Base-by-base conservation (phyloP, 1,140 invertebrate species). In the Papilio helenus region DNA sequence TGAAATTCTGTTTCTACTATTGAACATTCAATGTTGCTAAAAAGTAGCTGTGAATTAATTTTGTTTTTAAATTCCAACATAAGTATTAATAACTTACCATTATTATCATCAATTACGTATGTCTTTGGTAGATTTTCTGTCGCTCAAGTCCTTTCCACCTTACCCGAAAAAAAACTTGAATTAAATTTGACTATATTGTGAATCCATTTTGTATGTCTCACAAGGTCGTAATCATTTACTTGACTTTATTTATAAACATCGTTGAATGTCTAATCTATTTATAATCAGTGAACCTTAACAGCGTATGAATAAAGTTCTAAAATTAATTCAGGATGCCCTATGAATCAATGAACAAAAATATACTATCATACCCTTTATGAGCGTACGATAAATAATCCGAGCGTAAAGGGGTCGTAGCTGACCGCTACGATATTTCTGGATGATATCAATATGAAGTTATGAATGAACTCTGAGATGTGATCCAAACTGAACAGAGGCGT, bases 331-430 rank as follows among this genome's bases (percentile, higher is more conserved):
- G 12, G n/a, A 12, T 34, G 26, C 61, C 61, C 26, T 68, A 68
- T 68, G 23, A 68, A 68, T 65, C 61, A 65, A 65, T 68, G 61
- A 29, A 18, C 23, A 68, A 68, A 68, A 68, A 68, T 61, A 61
- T 29, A 68, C 26, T 16, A 29, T 29, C 10, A 3, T 29, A 68
- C 61, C 61, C 26, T 68, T 68, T 68, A 29, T 68, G 26, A 65
- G 29, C 34, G n/a, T 16, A 12, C 61, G 34, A 68, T 68, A 68
- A 68, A 68, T 68, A 68, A 16, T 14, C 61, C 61, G 26, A 68
- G 61, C 61, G 61, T 68, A 68, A 68, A 68, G 61, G 61, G 61
- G 26, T 68, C 61, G 61, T 68, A 68, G 29, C 61, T 68, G 61
- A 68, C 61, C 26, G 61, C 23, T 29, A 14, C 61, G 61, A 68